These are phyloP conservation scores for Coelopa pilipes DNA, from an alignment of 2,888 invertebrate species.

Conservation along the genomic window DNA sequence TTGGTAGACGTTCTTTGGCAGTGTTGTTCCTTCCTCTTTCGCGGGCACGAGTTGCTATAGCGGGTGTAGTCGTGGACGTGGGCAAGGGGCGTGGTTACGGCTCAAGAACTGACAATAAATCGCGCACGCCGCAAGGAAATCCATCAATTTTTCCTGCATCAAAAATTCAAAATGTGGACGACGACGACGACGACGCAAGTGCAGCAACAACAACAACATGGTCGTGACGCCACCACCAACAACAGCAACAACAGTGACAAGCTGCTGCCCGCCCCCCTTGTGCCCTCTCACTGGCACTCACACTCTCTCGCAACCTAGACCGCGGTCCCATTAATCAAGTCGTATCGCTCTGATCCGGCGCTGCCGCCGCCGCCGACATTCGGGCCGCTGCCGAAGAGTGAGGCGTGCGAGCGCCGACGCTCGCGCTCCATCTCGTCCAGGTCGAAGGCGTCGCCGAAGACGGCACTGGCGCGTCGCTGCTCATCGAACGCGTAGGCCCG, in stretches of 20 bases:
- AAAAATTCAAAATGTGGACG: conserved; percentile 16
- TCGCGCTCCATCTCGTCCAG: conserved; percentile 66
- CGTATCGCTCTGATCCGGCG: conserved; percentile 55
- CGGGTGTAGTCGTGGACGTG: neutral
- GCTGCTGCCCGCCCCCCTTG: neutral
- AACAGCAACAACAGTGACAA: no score
- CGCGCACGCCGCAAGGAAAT: conserved; percentile 6
- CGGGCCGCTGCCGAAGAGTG: conserved; percentile 53
- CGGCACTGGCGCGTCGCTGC: conserved; percentile 53
- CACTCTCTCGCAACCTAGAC: conserved; percentile 48
- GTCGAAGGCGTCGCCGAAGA: conserved; percentile 59
- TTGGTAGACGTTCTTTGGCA: conserved; percentile 15
- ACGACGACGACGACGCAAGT: neutral
- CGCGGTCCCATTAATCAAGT: conserved; percentile 64
- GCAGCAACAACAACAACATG: neutral
- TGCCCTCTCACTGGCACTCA: neutral
- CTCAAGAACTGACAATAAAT: conserved; percentile 26
- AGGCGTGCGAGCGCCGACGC: conserved; percentile 65
- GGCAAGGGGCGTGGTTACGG: neutral
- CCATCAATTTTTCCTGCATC: conserved; percentile 19
- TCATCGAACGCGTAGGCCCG: conserved; percentile 61
- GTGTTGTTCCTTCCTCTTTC: neutral
- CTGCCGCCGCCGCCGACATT: conserved; percentile 28
- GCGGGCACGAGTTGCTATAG: no score
- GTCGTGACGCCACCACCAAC: neutral